Evolutionary conservation across 2,888 invertebrate species (phyloP).

Genomic region (Seira musarum): DNA sequence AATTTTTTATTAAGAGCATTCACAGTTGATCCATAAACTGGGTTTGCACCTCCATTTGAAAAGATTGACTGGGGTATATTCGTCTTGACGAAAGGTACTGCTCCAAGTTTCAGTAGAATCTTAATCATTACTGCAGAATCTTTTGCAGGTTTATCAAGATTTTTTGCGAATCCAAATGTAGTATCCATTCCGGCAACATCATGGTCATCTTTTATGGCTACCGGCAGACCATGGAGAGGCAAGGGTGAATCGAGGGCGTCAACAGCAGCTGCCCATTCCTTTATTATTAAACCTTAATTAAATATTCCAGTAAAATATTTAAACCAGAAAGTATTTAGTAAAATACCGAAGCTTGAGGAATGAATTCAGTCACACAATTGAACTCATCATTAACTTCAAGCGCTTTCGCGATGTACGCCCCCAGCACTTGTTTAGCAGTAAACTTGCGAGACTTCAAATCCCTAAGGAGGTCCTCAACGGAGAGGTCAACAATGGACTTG

Average conservation of each 20-base stretch:
- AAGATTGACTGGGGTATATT: slow-evolving; percentile 72
- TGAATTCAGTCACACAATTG: slow-evolving; percentile 71
- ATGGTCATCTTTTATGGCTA: slow-evolving; percentile 71
- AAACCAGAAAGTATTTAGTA: not conserved
- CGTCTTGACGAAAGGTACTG: slow-evolving; percentile 70
- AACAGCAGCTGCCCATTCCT: slow-evolving; percentile 64
- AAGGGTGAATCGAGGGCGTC: slow-evolving; percentile 45
- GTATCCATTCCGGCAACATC: slow-evolving; percentile 72
- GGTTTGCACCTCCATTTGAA: slow-evolving; percentile 65
- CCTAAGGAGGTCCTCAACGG: slow-evolving; percentile 40
- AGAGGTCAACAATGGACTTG: slow-evolving; percentile 27
- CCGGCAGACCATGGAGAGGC: slow-evolving; percentile 71
- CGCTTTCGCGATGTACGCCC: slow-evolving; percentile 70
- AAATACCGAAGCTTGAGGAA: slow-evolving; percentile 67
- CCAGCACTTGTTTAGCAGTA: slow-evolving; percentile 50
- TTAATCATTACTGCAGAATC: slow-evolving; percentile 66
- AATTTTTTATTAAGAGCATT: slow-evolving; percentile 55
- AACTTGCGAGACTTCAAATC: slow-evolving; percentile 47
- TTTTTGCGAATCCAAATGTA: slow-evolving; percentile 70
- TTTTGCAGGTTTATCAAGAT: slow-evolving; percentile 70
- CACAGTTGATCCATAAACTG: slow-evolving; percentile 63
- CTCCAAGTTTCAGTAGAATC: slow-evolving; percentile 64
- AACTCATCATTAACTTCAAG: slow-evolving; percentile 67
- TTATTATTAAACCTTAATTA: slow-evolving; percentile 7
- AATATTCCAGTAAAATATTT: not conserved